Evolutionary conservation across 2,113 vertebrate species (phyloP).

Genomic region (Dissostichus mawsoni): DNA sequence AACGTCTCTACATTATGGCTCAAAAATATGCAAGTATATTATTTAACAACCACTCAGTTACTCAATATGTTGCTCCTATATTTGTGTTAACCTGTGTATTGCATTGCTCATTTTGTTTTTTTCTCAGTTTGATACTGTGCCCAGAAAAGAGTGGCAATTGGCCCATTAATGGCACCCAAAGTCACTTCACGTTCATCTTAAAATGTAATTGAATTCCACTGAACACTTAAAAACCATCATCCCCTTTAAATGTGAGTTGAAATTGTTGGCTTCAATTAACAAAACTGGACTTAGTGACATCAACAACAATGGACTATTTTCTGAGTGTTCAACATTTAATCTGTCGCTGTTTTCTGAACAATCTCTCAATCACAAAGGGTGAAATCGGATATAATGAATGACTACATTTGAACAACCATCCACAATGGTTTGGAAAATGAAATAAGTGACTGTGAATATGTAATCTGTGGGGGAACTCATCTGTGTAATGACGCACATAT

Average conservation of each 20-base stretch:
- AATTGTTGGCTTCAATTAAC: constrained; percentile 9
- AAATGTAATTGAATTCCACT: constrained; percentile 7
- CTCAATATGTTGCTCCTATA: background rate
- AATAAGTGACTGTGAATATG: constrained; percentile 36
- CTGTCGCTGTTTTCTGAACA: background rate
- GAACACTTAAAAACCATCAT: constrained; percentile 9
- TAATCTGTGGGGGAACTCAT: constrained; percentile 28
- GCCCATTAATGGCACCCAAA: constrained; percentile 25
- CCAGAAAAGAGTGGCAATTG: constrained; percentile 2
- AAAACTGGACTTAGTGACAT: constrained; percentile 6
- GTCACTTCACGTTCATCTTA: constrained; percentile 15
- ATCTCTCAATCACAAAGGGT: background rate
- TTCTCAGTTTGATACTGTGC: constrained; percentile 6
- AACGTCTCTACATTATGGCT: background rate
- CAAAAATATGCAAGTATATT: background rate
- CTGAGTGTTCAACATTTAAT: background rate
- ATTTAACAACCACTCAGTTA: background rate
- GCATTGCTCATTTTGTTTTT: background rate
- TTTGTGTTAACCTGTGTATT: background rate
- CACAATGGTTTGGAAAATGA: constrained; percentile 14
- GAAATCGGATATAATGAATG: constrained; percentile 7
- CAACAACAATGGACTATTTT: constrained; percentile 14
- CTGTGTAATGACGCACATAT: constrained; percentile 67
- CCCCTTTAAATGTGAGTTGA: constrained; percentile 9
- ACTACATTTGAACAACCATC: constrained; percentile 6